Percentiles rank a stretch among this genome's conserved stretches.
Conservation (phyloP, 2,797 vertebrate genomes). For the Nyctalus aviator region DNA sequence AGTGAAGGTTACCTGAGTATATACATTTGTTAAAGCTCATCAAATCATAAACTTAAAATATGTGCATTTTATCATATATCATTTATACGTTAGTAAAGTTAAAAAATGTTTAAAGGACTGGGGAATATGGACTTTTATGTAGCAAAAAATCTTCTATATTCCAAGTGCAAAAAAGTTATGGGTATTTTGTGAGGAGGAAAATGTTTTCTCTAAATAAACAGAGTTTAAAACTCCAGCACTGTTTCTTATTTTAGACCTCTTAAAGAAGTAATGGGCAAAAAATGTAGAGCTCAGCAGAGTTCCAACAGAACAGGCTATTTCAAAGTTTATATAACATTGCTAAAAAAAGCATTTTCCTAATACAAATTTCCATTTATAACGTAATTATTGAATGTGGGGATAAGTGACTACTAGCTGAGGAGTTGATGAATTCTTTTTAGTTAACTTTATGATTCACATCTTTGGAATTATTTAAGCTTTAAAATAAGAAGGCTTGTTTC, state of each 20-base stretch:
- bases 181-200: constrained; percentile 55
- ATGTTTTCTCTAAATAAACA: constrained; percentile 70
- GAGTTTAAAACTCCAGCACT: constrained; percentile 65
- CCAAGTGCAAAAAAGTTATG: constrained; percentile 53
- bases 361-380: constrained; percentile 69
- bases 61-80: not conserved
- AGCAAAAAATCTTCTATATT: constrained; percentile 42
- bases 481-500: constrained; percentile 52
- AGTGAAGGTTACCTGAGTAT: not conserved
- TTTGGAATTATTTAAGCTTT: constrained; percentile 50
- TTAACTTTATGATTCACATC: constrained; percentile 44
- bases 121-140: constrained; percentile 35
- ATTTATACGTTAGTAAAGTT: not conserved
- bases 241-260: constrained; percentile 76
- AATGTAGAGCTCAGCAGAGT: constrained; percentile 69
- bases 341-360: constrained; percentile 71
- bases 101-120: not conserved
- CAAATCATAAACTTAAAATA: constrained; percentile 37
- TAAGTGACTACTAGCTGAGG: constrained; percentile 42
- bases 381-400: constrained; percentile 59
- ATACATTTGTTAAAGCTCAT: constrained; percentile 46
- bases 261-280: constrained; percentile 76
- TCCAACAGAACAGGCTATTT: constrained; percentile 70
- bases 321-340: constrained; percentile 64
- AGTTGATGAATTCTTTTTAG: constrained; percentile 39